Evolutionary conservation across 2,888 invertebrate species (phyloP), one percentile per base, ranked within the genome.

Genomic region (Pollenia labialis): DNA sequence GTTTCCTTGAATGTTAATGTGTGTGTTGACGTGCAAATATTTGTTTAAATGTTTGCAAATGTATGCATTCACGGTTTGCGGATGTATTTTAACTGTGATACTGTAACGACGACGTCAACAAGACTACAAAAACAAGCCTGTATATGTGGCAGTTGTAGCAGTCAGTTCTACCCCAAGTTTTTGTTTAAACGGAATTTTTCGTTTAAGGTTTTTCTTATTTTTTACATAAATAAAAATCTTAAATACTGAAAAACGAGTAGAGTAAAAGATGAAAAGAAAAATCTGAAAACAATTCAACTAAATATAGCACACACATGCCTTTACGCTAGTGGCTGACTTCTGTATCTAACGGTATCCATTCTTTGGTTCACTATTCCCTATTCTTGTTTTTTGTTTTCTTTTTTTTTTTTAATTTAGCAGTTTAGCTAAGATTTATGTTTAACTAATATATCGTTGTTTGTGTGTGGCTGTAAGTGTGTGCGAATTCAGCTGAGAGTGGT

Each of bases 241-340:
- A 42, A 71, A 62, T 23, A 16, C 64, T 23, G 2, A 23, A 23
- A 23, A 2, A 23, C 23, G 23, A 23, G 23, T 46, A 18, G 40
- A 60, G 12, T n/a, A 75, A 12, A 23, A 12, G 11, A 23, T 14
- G n/a, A 58, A 18, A 18, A 54, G 8, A 23, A 23, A 23, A 1
- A 23, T 1, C n/a, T 6, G 18, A 72, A 72, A 50, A 16, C 44
- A 64, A 72, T 60, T 68, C 50, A 80, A 84, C 87, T 84, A 68
- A 74, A 87, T 84, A 84, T 87, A 84, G 84, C 84, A 87, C 75
- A 80, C 54, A 79, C 64, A 69, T 79, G 68, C 72, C 74, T 68
- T 68, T 80, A 46, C 68, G 68, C 74, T 60, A 80, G 74, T 68
- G 74, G 79, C 66, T 72, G 84, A 42, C 69, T 69, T 46, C 14